phyloP scores from a whole-genome alignment of 2,888 invertebrate genomes.

The Gisinianus flammeolus region DNA sequence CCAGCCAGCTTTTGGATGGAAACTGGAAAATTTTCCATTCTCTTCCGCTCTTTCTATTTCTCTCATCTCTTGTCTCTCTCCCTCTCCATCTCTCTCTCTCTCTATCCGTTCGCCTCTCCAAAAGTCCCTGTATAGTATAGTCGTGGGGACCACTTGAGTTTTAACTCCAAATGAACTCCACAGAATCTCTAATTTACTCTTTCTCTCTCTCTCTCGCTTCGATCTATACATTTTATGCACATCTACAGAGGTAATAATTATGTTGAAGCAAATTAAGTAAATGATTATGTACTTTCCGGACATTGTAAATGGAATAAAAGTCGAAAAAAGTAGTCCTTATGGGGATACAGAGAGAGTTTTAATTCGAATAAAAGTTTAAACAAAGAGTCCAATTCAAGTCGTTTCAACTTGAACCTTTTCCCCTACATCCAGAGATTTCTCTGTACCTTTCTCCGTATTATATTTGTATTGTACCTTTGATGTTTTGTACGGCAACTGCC shows the following conservation, averaged over 20 bases:
- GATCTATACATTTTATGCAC: not conserved
- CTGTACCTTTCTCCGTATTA: too few relatives aligned
- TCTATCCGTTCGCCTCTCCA: not conserved
- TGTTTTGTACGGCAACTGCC: too few relatives aligned
- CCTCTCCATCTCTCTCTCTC: not conserved
- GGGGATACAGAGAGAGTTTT: too few relatives aligned
- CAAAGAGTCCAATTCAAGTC: too few relatives aligned
- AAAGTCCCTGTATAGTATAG: not conserved
- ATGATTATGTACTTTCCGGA: not conserved
- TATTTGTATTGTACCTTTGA: too few relatives aligned
- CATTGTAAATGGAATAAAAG: not conserved
- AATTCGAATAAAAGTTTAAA: too few relatives aligned
- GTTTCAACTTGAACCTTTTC: too few relatives aligned
- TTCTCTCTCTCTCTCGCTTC: not conserved
- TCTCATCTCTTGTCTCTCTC: slow-evolving; percentile 1
- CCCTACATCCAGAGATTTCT: too few relatives aligned
- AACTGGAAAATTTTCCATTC: not conserved
- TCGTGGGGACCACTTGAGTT: not conserved
- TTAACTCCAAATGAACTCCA: not conserved
- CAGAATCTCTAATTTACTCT: not conserved
- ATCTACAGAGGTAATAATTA: not conserved
- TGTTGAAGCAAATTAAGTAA: not conserved
- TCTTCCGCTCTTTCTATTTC: not conserved
- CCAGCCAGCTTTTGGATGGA: not conserved
- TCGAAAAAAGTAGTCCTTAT: not conserved